A percentile compares a stretch with the other conserved stretches of the same genome.
Conservation (phyloP, 2,113 vertebrate genomes). For the Poecilia latipinna region DNA sequence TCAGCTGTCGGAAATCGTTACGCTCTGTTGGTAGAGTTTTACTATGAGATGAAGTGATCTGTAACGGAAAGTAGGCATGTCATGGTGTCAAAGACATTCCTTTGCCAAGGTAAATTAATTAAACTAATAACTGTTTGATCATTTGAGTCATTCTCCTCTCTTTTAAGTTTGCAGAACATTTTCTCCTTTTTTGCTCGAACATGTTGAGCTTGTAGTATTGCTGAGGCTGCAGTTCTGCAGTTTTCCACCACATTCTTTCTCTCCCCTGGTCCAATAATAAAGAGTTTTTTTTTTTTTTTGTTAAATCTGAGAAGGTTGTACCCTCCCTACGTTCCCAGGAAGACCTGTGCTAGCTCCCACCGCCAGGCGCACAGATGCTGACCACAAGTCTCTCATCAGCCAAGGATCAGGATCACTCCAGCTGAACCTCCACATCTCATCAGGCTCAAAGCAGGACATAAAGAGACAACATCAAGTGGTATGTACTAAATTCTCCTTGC, state of each 20-base stretch:
- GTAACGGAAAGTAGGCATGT: constrained; percentile 6
- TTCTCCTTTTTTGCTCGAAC: constrained; percentile 1
- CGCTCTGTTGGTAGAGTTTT: constrained; percentile 8
- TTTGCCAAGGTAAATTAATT: constrained; percentile 30
- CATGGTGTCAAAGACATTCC: constrained; percentile 42
- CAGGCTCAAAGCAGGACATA: constrained; percentile 12
- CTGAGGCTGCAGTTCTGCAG: constrained; percentile 15
- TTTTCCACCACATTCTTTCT: constrained; percentile 53
- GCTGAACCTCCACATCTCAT: constrained; percentile 20
- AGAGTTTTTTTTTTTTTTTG: not conserved
- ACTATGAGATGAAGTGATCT: constrained; percentile 8
- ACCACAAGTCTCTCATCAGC: constrained; percentile 43
- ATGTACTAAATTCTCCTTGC: constrained; percentile 35
- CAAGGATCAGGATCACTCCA: constrained; percentile 38
- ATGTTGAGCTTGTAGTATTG: constrained; percentile 20
- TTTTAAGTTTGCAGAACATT: not conserved
- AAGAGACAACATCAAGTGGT: constrained; percentile 37
- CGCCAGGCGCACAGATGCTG: constrained; percentile 44
- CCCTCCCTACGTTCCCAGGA: constrained; percentile 41
- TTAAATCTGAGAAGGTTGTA: not conserved
- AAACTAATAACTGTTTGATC: not conserved
- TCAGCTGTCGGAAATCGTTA: constrained; percentile 1
- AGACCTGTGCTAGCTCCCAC: constrained; percentile 34
- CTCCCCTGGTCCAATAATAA: constrained; percentile 12
- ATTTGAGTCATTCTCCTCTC: not conserved